Evolutionary conservation across 1,140 invertebrate species (phyloP).

Genomic region (Pectinophora gossypiella): DNA sequence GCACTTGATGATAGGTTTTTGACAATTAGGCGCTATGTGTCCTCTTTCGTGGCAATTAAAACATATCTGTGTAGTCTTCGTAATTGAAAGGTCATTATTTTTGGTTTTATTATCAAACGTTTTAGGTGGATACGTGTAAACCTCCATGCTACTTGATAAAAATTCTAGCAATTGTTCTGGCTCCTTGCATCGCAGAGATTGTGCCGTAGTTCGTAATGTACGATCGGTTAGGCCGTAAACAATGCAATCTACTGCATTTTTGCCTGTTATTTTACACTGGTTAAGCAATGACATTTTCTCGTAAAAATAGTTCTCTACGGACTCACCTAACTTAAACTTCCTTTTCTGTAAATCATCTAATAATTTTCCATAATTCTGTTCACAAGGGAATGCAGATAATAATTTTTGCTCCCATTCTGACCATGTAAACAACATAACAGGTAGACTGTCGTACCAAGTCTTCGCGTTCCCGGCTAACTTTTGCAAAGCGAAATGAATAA

Average conservation of each 20-base stretch:
- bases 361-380: conserved; percentile 7
- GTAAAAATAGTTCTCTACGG: conserved; percentile 9
- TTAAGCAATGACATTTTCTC: conserved; percentile 8
- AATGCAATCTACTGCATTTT: conserved; percentile 8
- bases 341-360: conserved; percentile 8
- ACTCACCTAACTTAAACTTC: conserved; percentile 1
- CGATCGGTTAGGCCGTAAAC: conserved; percentile 6
- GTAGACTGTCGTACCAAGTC: conserved; percentile 9
- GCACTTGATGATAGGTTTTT: conserved; percentile 6
- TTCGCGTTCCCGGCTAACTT: conserved; percentile 6
- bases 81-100: not conserved
- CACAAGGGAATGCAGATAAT: conserved; percentile 5
- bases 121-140: conserved; percentile 2
- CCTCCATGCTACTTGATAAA: conserved; percentile 6
- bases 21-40: not conserved
- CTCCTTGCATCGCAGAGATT: conserved; percentile 5
- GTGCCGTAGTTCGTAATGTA: not conserved
- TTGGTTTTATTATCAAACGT: not conserved
- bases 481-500: conserved; percentile 10
- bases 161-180: conserved; percentile 8
- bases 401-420: conserved; percentile 3
- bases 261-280: conserved; percentile 7
- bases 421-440: conserved; percentile 6
- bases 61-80: not conserved
- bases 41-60: conserved; percentile 8